These are phyloP conservation scores for Halichoeres trimaculatus DNA, from an alignment of 2,113 vertebrate genomes.

Conservation along the genomic window DNA sequence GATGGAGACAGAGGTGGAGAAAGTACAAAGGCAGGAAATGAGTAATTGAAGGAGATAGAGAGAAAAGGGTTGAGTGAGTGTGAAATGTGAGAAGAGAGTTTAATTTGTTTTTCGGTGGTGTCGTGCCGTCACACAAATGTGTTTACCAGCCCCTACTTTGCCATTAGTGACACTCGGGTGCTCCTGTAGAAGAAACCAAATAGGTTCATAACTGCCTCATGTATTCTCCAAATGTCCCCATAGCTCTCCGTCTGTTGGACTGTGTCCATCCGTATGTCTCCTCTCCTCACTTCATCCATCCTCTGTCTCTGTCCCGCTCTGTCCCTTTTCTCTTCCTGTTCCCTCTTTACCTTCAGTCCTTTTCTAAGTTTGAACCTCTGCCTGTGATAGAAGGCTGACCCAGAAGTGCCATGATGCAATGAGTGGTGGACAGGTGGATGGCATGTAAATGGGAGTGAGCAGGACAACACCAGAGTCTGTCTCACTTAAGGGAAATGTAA, in stretches of 20 bases:
- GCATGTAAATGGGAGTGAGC: conserved; percentile 37
- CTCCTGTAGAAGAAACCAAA: conserved; percentile 78
- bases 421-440: conserved; percentile 20
- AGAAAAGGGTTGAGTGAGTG: conserved; percentile 75
- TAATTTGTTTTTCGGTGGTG: conserved; percentile 78
- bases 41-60: conserved; percentile 64
- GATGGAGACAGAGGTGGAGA: conserved; percentile 33
- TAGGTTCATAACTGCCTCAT: conserved; percentile 81
- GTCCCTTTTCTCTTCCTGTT: conserved; percentile 17
- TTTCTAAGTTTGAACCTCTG: conserved; percentile 39
- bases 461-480: conserved; percentile 1
- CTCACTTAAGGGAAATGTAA: not conserved
- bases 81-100: conserved; percentile 77
- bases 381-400: conserved; percentile 38
- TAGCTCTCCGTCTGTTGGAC: conserved; percentile 76
- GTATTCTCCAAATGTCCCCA: conserved; percentile 81
- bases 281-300: conserved; percentile 54
- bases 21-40: conserved; percentile 54
- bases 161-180: conserved; percentile 81
- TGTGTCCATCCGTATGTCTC: conserved; percentile 76
- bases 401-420: conserved; percentile 44
- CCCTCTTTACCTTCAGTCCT: not conserved
- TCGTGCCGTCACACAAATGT: conserved; percentile 78
- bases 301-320: conserved; percentile 27
- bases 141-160: conserved; percentile 80